A percentile compares a stretch with the other conserved stretches of the same genome.
Evolutionary conservation across 2,888 invertebrate genomes (phyloP).

Genomic region (Chrysotoxum bicinctum): DNA sequence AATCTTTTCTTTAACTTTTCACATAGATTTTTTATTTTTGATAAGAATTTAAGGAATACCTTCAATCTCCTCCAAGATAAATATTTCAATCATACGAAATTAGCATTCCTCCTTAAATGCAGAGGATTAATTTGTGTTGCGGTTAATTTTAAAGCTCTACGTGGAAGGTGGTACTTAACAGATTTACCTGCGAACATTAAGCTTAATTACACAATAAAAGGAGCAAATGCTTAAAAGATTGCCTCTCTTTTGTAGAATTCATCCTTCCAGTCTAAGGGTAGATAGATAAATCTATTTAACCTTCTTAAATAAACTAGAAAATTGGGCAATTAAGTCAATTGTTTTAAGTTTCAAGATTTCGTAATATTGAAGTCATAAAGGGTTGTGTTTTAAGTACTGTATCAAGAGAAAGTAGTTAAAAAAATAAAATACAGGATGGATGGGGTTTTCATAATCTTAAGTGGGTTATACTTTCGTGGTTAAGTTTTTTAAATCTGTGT

Average conservation of each 20-base stretch:
- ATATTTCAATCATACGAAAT: not conserved
- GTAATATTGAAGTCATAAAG: not conserved
- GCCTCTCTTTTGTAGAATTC: not conserved
- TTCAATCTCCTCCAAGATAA: not conserved
- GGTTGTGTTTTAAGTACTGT: too few relatives aligned
- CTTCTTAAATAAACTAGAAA: not conserved
- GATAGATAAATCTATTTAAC: not conserved
- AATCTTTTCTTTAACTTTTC: not conserved
- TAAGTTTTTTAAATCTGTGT: too few relatives aligned
- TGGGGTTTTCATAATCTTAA: too few relatives aligned
- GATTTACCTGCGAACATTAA: slow-evolving; percentile 14
- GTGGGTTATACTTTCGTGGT: too few relatives aligned
- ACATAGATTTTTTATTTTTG: not conserved
- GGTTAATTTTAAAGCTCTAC: not conserved
- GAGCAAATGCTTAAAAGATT: not conserved
- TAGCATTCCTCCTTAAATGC: not conserved
- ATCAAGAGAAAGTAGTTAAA: too few relatives aligned
- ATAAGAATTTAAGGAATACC: not conserved
- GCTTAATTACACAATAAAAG: slow-evolving; percentile 7
- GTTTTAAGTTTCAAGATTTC: not conserved
- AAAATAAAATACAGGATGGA: too few relatives aligned
- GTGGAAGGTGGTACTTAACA: not conserved
- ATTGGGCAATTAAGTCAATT: not conserved
- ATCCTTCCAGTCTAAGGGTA: not conserved
- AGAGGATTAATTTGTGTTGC: not conserved